phyloP scores from a whole-genome alignment of 2,797 vertebrate genomes.

The Ceryle rudis region DNA sequence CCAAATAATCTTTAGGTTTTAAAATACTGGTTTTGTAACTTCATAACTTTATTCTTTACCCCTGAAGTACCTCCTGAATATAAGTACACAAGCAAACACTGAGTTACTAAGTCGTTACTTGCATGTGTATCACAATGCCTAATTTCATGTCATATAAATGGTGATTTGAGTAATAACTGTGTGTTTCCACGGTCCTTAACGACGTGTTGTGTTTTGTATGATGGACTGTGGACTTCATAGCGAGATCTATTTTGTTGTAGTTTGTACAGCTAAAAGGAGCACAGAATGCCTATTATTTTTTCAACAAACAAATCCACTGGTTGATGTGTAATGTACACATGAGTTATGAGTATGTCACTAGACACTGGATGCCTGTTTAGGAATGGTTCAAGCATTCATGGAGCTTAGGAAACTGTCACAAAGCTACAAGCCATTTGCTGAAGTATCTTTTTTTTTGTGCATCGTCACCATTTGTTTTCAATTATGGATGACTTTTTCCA shows the following conservation, averaged over 20 bases:
- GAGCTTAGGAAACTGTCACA: background rate
- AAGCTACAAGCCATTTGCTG: background rate
- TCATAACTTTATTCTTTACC: background rate
- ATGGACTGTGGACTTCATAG: background rate
- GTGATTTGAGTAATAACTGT: background rate
- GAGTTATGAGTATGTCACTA: background rate
- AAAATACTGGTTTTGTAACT: background rate
- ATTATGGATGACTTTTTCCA: conserved; percentile 31
- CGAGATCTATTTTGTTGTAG: background rate
- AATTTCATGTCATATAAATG: background rate
- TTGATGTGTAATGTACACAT: background rate
- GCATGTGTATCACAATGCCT: background rate
- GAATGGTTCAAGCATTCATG: background rate
- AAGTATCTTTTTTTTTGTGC: background rate
- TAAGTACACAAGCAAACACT: background rate
- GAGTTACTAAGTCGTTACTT: background rate
- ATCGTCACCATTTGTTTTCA: conserved; percentile 53
- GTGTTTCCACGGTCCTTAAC: background rate
- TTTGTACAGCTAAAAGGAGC: background rate
- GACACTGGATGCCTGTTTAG: background rate
- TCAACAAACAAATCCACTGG: background rate
- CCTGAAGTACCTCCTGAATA: background rate
- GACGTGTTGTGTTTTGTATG: background rate
- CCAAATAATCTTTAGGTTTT: background rate
- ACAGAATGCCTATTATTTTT: background rate